phyloP scores from a whole-genome alignment of 1,140 invertebrate genomes.

The Leguminivora glycinivorella region DNA sequence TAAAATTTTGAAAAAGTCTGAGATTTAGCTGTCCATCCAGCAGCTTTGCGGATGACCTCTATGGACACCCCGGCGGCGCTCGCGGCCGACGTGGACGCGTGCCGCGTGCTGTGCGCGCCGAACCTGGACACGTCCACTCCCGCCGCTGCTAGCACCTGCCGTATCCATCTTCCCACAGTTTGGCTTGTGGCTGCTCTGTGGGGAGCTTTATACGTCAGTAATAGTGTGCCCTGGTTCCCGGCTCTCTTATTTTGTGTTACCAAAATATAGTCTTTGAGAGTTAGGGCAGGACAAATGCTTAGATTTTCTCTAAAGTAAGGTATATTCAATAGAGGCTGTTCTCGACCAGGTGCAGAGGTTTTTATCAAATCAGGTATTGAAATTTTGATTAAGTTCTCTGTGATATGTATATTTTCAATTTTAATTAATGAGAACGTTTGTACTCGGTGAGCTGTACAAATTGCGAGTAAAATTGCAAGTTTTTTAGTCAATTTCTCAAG shows the following conservation, averaged over 20 bases:
- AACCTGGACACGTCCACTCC: slow-evolving; percentile 11
- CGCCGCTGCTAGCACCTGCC: background rate
- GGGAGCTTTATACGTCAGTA: slow-evolving; percentile 35
- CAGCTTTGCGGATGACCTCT: slow-evolving; percentile 37
- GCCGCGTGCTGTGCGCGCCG: background rate
- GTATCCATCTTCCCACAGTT: slow-evolving; percentile 12
- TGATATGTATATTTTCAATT: slow-evolving; percentile 28
- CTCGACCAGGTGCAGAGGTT: slow-evolving; percentile 36
- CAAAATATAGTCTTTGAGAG: slow-evolving; percentile 37
- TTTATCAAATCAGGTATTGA: slow-evolving; percentile 41
- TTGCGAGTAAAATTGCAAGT: slow-evolving; percentile 38
- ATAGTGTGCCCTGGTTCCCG: slow-evolving; percentile 30
- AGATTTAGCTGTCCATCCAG: slow-evolving; percentile 39
- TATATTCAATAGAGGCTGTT: slow-evolving; percentile 38
- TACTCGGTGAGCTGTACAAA: slow-evolving; percentile 37
- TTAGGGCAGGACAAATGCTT: slow-evolving; percentile 39
- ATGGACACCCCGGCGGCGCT: slow-evolving; percentile 31
- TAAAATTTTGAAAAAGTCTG: slow-evolving; percentile 42
- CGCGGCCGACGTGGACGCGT: background rate
- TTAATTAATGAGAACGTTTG: slow-evolving; percentile 38
- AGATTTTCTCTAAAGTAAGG: slow-evolving; percentile 38
- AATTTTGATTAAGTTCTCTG: slow-evolving; percentile 28
- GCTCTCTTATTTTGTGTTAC: slow-evolving; percentile 34
- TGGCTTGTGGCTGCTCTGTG: slow-evolving; percentile 11
- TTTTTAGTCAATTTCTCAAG: slow-evolving; percentile 37